These are phyloP conservation scores for Unio delphinus DNA, from an alignment of 2,888 invertebrate genomes.

Conservation along the genomic window DNA sequence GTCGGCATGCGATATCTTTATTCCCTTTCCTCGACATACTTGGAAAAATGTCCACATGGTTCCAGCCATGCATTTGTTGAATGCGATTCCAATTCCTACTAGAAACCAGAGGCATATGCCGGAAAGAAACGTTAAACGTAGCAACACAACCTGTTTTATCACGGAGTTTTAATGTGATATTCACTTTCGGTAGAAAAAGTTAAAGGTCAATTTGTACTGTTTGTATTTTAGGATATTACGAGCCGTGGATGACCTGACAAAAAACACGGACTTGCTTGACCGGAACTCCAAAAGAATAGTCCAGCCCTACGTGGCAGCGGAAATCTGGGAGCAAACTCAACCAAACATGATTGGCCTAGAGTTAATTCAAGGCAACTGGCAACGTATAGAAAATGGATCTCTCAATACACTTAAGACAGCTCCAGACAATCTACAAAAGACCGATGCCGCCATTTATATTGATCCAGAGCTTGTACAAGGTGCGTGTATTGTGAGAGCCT, in stretches of 20 bases:
- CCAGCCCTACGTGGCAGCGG: conserved; percentile 12
- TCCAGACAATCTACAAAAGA: conserved; percentile 8
- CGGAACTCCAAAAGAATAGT: conserved; percentile 6
- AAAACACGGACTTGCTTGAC: conserved; percentile 1
- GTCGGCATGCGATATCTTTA: no score
- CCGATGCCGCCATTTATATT: conserved; percentile 37
- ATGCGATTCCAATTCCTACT: no score
- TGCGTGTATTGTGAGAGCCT: background rate
- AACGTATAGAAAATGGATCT: conserved; percentile 2
- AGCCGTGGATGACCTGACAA: conserved; percentile 25
- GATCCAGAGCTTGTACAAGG: conserved; percentile 24
- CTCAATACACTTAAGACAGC: conserved; percentile 7
- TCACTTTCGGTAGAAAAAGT: background rate
- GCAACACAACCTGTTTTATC: no score
- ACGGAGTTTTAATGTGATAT: background rate
- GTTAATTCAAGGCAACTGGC: conserved; percentile 1
- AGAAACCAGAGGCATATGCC: no score
- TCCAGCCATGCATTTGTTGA: no score
- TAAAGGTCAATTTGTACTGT: background rate
- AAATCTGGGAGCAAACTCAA: conserved; percentile 16
- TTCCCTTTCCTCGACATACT: no score
- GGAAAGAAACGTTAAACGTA: no score
- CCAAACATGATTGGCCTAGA: conserved; percentile 16
- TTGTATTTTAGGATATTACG: conserved; percentile 22
- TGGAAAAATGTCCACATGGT: no score